Base-by-base conservation (phyloP, 2,888 invertebrate species). In the Melanchra persicariae region DNA sequence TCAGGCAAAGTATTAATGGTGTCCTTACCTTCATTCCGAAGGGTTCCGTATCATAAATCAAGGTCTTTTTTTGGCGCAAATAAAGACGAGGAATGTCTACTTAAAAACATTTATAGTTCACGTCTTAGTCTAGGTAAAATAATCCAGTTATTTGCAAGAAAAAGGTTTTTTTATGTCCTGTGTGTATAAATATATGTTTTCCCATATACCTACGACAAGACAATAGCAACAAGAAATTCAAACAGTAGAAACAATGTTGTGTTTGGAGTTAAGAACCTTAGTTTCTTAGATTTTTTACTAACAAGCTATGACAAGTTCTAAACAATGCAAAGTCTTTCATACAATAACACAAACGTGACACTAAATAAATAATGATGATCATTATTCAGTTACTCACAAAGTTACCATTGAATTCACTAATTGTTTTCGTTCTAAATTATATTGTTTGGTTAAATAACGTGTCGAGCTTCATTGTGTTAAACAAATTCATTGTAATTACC, bases 341-440 rank as follows among this genome's bases (percentile, higher is more conserved):
- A 45, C 45, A 34, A n/a, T n/a, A n/a, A 51, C 12, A 22, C 8
- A 22, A 45, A 22, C 19, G 9, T n/a, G 8, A 12, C 15, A 40
- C 24, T 15, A n/a, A 59, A 17, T 15, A n/a, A 59, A 17, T 40
- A 22, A 75, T 55, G 1, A 24, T 26, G 7, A 22, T 3, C 59
- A 57, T 60, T 37, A 65, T 49, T 59, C 59, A 59, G n/a, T 54
- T 17, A 54, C 10, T 54, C 40, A 68, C 40, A 76, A 47, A 63
- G 17, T 40, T 15, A 22, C 65, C 22, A 58, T n/a, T 43, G 0
- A 49, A 45, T 37, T 5, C 52, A 49, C 47, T 54, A 79, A 75
- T 75, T 75, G 52, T 49, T 59, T 63, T 63, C 43, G 10, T 55
- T 75, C 22, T 49, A 75, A 72, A 63, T 79, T 63, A 63, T 49